These are phyloP conservation scores for Zosterops lateralis DNA, from an alignment of 2,113 vertebrate species.

Conservation along the genomic window DNA sequence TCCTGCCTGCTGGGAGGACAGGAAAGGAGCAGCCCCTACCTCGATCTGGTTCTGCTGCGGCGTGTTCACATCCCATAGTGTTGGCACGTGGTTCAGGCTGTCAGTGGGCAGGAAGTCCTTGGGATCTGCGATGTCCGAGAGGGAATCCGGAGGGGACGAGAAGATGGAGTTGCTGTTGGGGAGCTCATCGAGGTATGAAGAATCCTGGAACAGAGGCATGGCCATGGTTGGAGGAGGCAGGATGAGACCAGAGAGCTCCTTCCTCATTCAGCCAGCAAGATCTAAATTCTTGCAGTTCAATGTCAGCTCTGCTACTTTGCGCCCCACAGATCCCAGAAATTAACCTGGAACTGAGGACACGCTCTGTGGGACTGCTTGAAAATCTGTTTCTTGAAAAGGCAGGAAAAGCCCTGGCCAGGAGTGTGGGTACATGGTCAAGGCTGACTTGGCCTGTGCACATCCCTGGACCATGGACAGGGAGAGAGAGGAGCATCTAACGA, in stretches of 20 bases:
- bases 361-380: background rate
- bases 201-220: slow-evolving; percentile 73
- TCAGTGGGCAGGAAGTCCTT: slow-evolving; percentile 80
- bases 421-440: accelerated
- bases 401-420: background rate
- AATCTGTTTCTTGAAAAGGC: background rate
- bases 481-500: background rate
- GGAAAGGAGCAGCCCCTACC: slow-evolving; percentile 66
- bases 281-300: background rate
- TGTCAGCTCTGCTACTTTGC: accelerated
- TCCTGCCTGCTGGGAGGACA: background rate
- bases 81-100: slow-evolving; percentile 84
- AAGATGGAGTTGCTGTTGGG: slow-evolving; percentile 87
- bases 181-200: slow-evolving; percentile 88
- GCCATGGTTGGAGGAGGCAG: background rate
- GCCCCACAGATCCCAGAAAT: background rate
- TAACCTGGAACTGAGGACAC: background rate
- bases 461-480: accelerated
- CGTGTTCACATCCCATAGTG: slow-evolving; percentile 89
- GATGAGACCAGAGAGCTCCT: background rate
- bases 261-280: background rate
- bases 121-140: slow-evolving; percentile 85
- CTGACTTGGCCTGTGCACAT: accelerated
- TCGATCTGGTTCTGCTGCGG: slow-evolving; percentile 78
- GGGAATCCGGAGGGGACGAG: slow-evolving; percentile 89